Evolutionary conservation across 2,113 vertebrate genomes (phyloP).

Genomic region (Campylorhamphus procurvoides): DNA sequence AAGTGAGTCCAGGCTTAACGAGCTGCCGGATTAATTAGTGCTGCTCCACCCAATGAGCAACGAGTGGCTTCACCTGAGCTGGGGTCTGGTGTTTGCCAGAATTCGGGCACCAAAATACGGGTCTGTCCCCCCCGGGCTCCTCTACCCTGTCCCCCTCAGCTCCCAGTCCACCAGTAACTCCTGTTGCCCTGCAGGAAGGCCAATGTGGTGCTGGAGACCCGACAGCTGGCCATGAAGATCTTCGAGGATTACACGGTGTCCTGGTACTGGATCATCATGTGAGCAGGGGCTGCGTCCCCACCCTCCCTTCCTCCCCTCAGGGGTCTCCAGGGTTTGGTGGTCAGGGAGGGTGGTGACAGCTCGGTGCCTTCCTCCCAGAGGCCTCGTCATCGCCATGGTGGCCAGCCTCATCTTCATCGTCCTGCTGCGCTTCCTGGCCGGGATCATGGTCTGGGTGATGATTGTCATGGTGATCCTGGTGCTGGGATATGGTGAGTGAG

Average conservation of each 20-base stretch:
- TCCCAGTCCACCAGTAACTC: rapidly evolving
- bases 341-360: rapidly evolving
- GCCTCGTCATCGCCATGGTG: conserved; percentile 88
- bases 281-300: conserved; percentile 6
- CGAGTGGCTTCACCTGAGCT: rapidly evolving
- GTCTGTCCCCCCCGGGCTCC: rapidly evolving
- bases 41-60: rapidly evolving
- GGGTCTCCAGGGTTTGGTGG: rapidly evolving
- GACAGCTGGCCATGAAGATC: conserved; percentile 92
- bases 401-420: conserved; percentile 90
- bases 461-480: conserved; percentile 87
- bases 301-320: rapidly evolving
- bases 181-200: conserved; percentile 76
- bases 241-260: conserved; percentile 95
- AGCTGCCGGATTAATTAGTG: rapidly evolving
- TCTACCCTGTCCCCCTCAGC: background rate
- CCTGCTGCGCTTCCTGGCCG: conserved; percentile 90
- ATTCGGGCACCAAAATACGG: rapidly evolving
- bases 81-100: rapidly evolving
- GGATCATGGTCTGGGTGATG: conserved; percentile 94
- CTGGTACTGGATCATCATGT: conserved; percentile 98
- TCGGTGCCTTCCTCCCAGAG: conserved; percentile 69
- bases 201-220: conserved; percentile 84
- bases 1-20: conserved; percentile 75
- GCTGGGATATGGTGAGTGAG: conserved; percentile 85